Base-by-base conservation (phyloP, 2,113 vertebrate genomes). In the Apus apus region DNA sequence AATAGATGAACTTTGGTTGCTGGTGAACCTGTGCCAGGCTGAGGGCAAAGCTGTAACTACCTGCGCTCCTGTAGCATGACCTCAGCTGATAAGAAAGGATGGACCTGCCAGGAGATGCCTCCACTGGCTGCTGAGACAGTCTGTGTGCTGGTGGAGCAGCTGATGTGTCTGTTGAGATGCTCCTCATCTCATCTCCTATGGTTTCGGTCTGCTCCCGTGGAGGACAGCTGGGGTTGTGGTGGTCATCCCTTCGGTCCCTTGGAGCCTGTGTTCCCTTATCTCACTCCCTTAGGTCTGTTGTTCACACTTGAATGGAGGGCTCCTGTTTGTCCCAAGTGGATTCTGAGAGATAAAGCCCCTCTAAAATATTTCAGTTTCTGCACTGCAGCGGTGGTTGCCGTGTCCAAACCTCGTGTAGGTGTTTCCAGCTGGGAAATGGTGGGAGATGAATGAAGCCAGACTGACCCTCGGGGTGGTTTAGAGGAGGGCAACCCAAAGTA, bases 1-100 rank as follows among this genome's bases (percentile, higher is more conserved):
- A 92, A 90, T 54, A 83, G 92, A 85, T 58, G 13, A 13, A 83
- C 91, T 72, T 79, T 92, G 66, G 85, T 77, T 64, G 89, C 58
- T 64, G 75, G 65, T 46, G 70, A 91, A 68, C 72, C 70, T 13
- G 14, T 74, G 58, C 38, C 75, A 91, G 85, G 80, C 54, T 67
- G 51, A 94, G 89, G 53, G 48, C 85, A 86, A 84, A 53, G 78
- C 65, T 48, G 72, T 61, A 29, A 18, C 66, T 64, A 36, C 68
- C 67, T 30, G 18, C 32, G 5, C 57, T 94, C 6, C 78, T 74
- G 30, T 40, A 80, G 68, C 26, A 34, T 72, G 85, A 74, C 48
- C 85, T 75, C 77, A 76, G 66, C 79, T 88, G 66, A 20, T 32
- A 54, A 29, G 54, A 29, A 71, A 64, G 40, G 94, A 25, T 53